These are phyloP conservation scores for Lycodopsis pacificus DNA, from an alignment of 2,797 vertebrate species.

Conservation along the genomic window DNA sequence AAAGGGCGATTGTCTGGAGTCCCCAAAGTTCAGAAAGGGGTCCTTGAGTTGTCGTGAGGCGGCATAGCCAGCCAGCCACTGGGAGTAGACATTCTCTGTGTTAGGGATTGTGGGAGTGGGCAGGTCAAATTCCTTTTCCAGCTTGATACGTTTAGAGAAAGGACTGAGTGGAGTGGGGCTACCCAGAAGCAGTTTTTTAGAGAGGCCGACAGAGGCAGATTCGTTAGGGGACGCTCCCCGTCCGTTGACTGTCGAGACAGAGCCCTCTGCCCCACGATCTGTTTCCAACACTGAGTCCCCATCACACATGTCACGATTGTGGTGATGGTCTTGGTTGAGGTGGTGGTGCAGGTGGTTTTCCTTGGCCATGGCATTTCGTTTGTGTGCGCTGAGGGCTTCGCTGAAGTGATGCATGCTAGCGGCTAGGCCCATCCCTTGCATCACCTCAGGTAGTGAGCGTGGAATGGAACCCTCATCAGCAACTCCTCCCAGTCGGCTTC, in stretches of 20 bases:
- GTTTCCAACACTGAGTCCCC: conserved; percentile 94
- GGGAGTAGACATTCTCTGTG: conserved; percentile 98
- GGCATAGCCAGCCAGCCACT: conserved; percentile 98
- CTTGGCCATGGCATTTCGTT: conserved; percentile 91
- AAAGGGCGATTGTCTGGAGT: conserved; percentile 99
- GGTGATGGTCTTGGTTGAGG: conserved; percentile 88
- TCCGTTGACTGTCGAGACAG: conserved; percentile 90
- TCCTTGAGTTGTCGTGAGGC: conserved; percentile 99
- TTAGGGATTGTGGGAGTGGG: conserved; percentile 97
- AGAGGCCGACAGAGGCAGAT: conserved; percentile 94
- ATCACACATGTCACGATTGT: conserved; percentile 92
- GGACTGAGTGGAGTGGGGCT: conserved; percentile 97
- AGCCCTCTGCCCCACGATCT: conserved; percentile 93
- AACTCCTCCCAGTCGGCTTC: conserved; percentile 70
- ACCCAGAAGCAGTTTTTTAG: conserved; percentile 98
- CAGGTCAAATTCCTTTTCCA: conserved; percentile 99
- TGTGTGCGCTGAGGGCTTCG: conserved; percentile 96
- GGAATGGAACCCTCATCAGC: conserved; percentile 86
- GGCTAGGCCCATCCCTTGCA: conserved; percentile 97
- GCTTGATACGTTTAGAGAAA: conserved; percentile 98
- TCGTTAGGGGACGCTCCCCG: conserved; percentile 96
- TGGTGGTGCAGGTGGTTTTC: conserved; percentile 86
- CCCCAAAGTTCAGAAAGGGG: conserved; percentile 98
- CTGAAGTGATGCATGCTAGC: conserved; percentile 99
- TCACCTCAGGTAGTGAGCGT: conserved; percentile 94